These are phyloP conservation scores for Amyelois transitella DNA, from an alignment of 1,140 invertebrate species.

Conservation along the genomic window DNA sequence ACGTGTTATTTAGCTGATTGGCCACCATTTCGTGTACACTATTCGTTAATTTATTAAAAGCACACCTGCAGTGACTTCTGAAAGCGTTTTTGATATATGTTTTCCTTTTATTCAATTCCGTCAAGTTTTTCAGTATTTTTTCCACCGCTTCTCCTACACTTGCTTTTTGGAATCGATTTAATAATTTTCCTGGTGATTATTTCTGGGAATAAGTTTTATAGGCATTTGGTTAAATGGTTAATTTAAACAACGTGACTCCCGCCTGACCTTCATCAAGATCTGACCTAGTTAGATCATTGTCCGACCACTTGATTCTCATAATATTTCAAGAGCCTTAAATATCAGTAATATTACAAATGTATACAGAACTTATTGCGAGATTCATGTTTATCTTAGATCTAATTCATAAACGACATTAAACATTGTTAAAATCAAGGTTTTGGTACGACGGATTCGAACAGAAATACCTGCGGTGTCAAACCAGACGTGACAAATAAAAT, in stretches of 20 bases:
- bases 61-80: constrained; percentile 25
- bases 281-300: too few species aligned
- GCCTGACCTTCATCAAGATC: too few species aligned
- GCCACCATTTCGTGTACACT: constrained; percentile 19
- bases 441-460: not conserved
- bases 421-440: not conserved
- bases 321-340: not conserved
- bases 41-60: constrained; percentile 30
- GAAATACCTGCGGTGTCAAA: constrained; percentile 49
- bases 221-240: too few species aligned
- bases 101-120: not conserved
- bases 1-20: constrained; percentile 28
- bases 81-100: not conserved
- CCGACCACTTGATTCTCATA: not conserved
- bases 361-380: not conserved
- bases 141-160: not conserved
- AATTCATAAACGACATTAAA: not conserved
- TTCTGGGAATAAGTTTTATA: too few species aligned
- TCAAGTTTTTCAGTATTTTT: not conserved
- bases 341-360: not conserved
- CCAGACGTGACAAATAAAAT: constrained; percentile 61
- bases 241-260: too few species aligned
- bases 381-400: not conserved
- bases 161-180: too few species aligned
- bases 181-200: too few species aligned